Conservation (phyloP, 2,888 invertebrate genomes). For the Hypolimnas misippus region DNA sequence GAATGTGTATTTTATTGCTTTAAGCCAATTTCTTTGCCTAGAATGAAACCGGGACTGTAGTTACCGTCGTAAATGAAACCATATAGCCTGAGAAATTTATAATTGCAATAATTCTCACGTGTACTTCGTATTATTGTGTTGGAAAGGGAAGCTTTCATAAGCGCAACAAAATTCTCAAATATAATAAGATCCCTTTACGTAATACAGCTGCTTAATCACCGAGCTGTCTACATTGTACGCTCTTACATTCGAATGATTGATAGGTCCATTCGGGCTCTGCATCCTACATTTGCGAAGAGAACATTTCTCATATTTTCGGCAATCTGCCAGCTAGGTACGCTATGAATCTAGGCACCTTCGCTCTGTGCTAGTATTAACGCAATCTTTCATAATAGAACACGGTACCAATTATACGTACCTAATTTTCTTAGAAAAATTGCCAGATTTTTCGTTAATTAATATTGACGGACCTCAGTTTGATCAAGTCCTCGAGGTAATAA, state of each 20-base stretch:
- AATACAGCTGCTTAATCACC: constrained; percentile 42
- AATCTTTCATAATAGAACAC: constrained; percentile 20
- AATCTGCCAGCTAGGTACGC: constrained; percentile 42
- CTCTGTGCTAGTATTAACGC: constrained; percentile 6
- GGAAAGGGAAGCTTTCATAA: neutral
- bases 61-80: too few relatives aligned
- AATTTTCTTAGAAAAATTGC: constrained; percentile 45
- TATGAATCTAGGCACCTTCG: constrained; percentile 28
- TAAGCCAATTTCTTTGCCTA: too few relatives aligned
- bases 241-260: constrained; percentile 42
- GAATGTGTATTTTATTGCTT: too few relatives aligned
- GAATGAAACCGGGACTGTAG: too few relatives aligned
- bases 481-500: constrained; percentile 47
- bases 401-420: constrained; percentile 28
- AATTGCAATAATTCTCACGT: too few relatives aligned
- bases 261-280: constrained; percentile 41
- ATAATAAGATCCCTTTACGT: constrained; percentile 27
- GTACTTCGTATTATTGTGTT: too few relatives aligned
- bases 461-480: constrained; percentile 49
- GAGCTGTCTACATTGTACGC: constrained; percentile 37
- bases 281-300: constrained; percentile 38
- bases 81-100: too few relatives aligned
- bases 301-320: constrained; percentile 46
- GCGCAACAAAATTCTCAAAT: constrained; percentile 17
- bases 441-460: constrained; percentile 56